Evolutionary conservation across 2,888 invertebrate genomes (phyloP).

Genomic region (Leistus spinibarbis): DNA sequence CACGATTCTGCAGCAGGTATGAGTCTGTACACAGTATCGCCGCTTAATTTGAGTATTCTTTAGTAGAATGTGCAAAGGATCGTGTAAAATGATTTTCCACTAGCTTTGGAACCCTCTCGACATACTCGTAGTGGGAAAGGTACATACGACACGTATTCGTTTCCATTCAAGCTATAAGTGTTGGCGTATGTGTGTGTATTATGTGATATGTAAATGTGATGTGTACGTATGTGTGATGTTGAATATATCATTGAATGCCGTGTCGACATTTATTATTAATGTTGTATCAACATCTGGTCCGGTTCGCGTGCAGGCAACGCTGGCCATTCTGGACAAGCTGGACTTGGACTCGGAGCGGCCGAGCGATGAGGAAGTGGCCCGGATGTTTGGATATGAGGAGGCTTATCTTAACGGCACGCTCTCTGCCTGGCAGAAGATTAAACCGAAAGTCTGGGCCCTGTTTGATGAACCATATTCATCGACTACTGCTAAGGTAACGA

Average conservation of each 20-base stretch:
- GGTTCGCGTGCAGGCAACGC: constrained; percentile 73
- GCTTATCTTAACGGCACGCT: constrained; percentile 79
- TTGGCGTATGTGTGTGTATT: neutral
- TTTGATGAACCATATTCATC: constrained; percentile 98
- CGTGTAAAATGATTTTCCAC: too few species aligned
- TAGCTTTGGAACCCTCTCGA: too few species aligned
- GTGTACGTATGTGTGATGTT: neutral
- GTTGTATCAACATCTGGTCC: too few species aligned
- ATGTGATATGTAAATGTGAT: neutral
- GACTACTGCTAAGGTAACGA: constrained; percentile 82
- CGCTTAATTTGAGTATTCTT: too few species aligned
- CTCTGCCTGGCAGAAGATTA: constrained; percentile 86
- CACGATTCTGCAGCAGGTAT: too few species aligned
- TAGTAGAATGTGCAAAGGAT: too few species aligned
- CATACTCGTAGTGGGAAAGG: too few species aligned
- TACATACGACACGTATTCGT: neutral
- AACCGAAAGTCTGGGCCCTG: constrained; percentile 92
- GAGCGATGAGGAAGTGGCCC: constrained; percentile 90
- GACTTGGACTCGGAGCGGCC: constrained; percentile 94
- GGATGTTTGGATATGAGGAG: constrained; percentile 90
- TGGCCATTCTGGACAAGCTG: constrained; percentile 93
- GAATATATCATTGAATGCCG: neutral
- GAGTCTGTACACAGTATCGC: too few species aligned
- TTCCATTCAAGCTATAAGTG: neutral
- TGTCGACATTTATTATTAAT: neutral